Percentiles rank a stretch among this genome's conserved stretches.
Evolutionary conservation across 1,140 invertebrate genomes (phyloP).

Genomic region (Laodelphax striatellus): DNA sequence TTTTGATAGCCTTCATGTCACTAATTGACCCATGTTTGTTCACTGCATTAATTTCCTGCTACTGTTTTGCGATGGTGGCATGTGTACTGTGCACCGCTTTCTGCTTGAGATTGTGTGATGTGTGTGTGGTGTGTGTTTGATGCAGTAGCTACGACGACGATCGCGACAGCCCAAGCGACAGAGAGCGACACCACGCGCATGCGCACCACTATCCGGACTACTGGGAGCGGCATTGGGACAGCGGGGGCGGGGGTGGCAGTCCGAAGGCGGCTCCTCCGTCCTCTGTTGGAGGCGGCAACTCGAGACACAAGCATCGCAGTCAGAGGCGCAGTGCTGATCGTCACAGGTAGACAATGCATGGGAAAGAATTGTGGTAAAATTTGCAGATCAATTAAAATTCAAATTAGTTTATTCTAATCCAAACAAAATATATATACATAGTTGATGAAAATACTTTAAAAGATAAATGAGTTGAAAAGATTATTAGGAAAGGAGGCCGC

Average conservation of each 20-base stretch:
- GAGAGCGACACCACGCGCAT: not conserved
- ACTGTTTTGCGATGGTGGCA: constrained; percentile 23
- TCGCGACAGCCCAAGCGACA: constrained; percentile 19
- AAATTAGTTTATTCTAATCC: no score
- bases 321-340: constrained; percentile 17
- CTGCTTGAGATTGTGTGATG: constrained; percentile 8
- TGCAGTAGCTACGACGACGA: constrained; percentile 21
- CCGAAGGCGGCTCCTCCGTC: not conserved
- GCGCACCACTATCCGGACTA: constrained; percentile 2
- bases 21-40: no score
- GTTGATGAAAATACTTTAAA: no score
- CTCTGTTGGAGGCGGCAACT: no score
- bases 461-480: no score
- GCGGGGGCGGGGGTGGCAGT: constrained; percentile 11
- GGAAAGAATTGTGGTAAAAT: no score
- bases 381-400: no score
- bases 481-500: no score
- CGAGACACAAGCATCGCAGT: constrained; percentile 10
- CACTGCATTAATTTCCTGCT: no score
- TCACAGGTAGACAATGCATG: constrained; percentile 13
- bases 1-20: no score
- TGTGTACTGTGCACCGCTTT: constrained; percentile 16
- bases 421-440: no score
- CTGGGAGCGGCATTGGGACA: constrained; percentile 1
- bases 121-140: constrained; percentile 6